These are phyloP conservation scores for Smittia sp. DNA, from an alignment of 2,888 invertebrate species.

Conservation along the genomic window DNA sequence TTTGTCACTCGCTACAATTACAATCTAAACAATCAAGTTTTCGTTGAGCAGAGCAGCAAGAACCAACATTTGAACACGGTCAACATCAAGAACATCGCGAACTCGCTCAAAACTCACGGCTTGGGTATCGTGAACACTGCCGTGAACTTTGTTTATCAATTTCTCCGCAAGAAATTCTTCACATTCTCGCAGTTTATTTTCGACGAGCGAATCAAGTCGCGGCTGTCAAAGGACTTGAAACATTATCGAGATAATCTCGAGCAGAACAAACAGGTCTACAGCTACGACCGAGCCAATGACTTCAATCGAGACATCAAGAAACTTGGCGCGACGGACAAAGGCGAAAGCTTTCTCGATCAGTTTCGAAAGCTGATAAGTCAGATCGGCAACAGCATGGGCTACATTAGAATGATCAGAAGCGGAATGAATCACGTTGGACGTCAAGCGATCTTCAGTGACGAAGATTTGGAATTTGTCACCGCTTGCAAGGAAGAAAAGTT, in stretches of 20 bases:
- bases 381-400: conserved; percentile 81
- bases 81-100: conserved; percentile 91
- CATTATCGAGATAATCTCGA: conserved; percentile 74
- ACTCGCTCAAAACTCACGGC: conserved; percentile 95
- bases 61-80: conserved; percentile 95
- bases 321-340: conserved; percentile 77
- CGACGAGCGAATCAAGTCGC: conserved; percentile 96
- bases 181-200: conserved; percentile 96
- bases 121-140: conserved; percentile 95
- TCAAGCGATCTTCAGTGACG: conserved; percentile 81
- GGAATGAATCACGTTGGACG: conserved; percentile 91
- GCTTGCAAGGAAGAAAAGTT: conserved; percentile 61
- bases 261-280: conserved; percentile 65
- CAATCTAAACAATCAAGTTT: conserved; percentile 94
- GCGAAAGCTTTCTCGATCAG: conserved; percentile 86
- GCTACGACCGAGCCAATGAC: conserved; percentile 88
- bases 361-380: conserved; percentile 76
- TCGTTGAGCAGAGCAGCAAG: conserved; percentile 85
- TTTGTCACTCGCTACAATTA: conserved; percentile 93
- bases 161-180: conserved; percentile 86
- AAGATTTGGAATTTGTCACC: conserved; percentile 61
- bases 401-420: conserved; percentile 88
- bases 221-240: conserved; percentile 83
- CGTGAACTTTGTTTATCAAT: conserved; percentile 90
- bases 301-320: conserved; percentile 89